phyloP scores from a whole-genome alignment of 92 coral and sea anemone genomes.

The Porites evermanni region DNA sequence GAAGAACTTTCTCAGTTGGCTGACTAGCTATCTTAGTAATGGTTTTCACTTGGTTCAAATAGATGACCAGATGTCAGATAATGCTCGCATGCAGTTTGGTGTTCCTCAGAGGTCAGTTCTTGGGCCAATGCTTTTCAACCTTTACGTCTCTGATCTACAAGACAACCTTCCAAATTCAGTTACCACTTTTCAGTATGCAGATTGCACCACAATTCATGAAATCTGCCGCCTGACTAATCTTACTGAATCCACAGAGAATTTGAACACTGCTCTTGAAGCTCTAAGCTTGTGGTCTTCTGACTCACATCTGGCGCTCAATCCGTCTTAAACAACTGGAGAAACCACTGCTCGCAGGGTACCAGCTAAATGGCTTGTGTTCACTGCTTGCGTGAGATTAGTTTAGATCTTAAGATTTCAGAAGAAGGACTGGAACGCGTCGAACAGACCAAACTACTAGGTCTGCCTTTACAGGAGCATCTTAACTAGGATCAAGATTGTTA shows the following conservation, averaged over 20 bases:
- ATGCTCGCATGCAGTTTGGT: slow-evolving; percentile 37
- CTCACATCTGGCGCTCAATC: not conserved
- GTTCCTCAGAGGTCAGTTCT: slow-evolving; percentile 64
- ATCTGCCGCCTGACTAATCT: not conserved
- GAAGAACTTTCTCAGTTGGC: slow-evolving; percentile 36
- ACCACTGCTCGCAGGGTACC: not conserved
- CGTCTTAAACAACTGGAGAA: not conserved
- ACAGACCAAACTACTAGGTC: slow-evolving; percentile 27
- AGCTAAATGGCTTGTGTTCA: not conserved
- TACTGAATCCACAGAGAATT: not conserved
- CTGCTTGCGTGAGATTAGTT: not conserved
- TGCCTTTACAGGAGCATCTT: slow-evolving; percentile 17
- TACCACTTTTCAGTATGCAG: not conserved
- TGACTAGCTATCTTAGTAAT: slow-evolving; percentile 42
- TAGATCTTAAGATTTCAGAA: slow-evolving; percentile 15
- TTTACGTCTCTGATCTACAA: slow-evolving; percentile 47
- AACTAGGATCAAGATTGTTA: slow-evolving; percentile 22
- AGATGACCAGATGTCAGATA: slow-evolving; percentile 42
- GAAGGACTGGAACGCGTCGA: slow-evolving; percentile 15
- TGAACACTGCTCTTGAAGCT: not conserved
- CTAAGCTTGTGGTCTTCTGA: not conserved
- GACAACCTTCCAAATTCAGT: not conserved
- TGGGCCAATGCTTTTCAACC: slow-evolving; percentile 60
- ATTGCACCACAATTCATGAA: not conserved
- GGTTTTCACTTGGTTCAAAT: slow-evolving; percentile 56